Percentiles rank a stretch among this genome's conserved stretches.
These are phyloP conservation scores for Brachionus asplanchnoidis DNA, from an alignment of 1,140 invertebrate species.

Conservation along the genomic window DNA sequence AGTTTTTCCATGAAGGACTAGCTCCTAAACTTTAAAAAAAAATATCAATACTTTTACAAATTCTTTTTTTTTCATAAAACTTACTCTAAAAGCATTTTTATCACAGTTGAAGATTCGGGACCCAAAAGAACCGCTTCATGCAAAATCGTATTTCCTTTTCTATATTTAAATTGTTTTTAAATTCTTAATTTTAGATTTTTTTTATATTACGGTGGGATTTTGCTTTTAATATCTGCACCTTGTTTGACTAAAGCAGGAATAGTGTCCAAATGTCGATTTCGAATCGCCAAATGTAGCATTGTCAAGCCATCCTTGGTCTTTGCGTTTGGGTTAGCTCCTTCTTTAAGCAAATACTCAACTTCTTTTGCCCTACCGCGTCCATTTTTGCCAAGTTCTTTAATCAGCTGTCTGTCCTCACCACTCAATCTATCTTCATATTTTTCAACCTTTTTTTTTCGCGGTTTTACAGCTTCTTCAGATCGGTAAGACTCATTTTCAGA, in stretches of 20 bases:
- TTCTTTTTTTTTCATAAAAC: background rate
- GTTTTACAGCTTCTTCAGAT: conserved; percentile 46
- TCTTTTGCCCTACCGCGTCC: conserved; percentile 50
- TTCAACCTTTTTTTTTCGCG: conserved; percentile 50
- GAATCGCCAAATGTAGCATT: conserved; percentile 51
- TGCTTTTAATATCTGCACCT: conserved; percentile 53
- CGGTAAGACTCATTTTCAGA: conserved; percentile 34
- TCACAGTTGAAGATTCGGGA: conserved; percentile 47
- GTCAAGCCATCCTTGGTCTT: conserved; percentile 53
- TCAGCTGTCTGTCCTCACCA: conserved; percentile 49
- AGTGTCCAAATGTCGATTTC: conserved; percentile 50
- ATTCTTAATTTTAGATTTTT: background rate
- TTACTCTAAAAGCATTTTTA: conserved; percentile 53
- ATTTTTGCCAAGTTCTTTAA: conserved; percentile 50
- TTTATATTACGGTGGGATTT: conserved; percentile 47
- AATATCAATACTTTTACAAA: background rate
- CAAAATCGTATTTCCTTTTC: conserved; percentile 55
- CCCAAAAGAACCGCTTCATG: conserved; percentile 55
- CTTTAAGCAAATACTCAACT: conserved; percentile 52
- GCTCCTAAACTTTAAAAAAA: conserved; percentile 49
- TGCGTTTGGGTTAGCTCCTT: conserved; percentile 55
- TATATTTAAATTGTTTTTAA: conserved; percentile 43
- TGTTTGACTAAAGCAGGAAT: conserved; percentile 50
- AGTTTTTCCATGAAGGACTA: conserved; percentile 53
- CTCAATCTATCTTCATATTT: conserved; percentile 46